Evolutionary conservation across 2,797 vertebrate species (phyloP), one percentile per base, ranked within the genome.

Genomic region (Spinibarbus caldwelli): DNA sequence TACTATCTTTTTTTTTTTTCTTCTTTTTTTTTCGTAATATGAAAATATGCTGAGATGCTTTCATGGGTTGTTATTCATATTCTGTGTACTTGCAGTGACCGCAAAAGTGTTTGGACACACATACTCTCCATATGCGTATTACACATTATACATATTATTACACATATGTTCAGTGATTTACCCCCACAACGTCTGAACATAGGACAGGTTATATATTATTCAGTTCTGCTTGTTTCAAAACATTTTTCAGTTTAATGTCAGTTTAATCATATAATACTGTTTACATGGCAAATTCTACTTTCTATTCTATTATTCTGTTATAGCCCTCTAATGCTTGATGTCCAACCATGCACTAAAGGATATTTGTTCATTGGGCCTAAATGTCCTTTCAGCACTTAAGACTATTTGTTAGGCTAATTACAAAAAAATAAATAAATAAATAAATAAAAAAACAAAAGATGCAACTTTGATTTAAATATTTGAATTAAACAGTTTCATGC

Each of bases 31-130:
- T 57, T 76, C 15, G 2, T 2, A 34, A 26, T 62, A 62, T 67
- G 59, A 71, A 26, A 29, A 82, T 70, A 82, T 57, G 23, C 43
- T 34, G 78, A 67, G 26, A 67, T 34, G 29, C 26, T 66, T 62
- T 47, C 26, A 21, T 66, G 26, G 43, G 11, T 67, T 38, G 34
- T 41, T 15, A 54, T 82, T 52, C 47, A 31, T 21, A 41, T 57
- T 71, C 12, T n/a, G 0, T 38, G 70, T 54, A 54, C 21, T 34
- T 68, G 29, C 12, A 41, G 45, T 52, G 59, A 45, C 43, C 19
- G 1, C 41, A 66, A 21, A 66, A 45, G 12, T 47, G 78, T 66
- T 64, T 78, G 26, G 77, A 45, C 15, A 19, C 8, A 77, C 38
- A 36, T 34, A 66, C 7, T 38, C 29, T 9, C 64, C 3, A 4